Evolutionary conservation across 2,888 invertebrate species (phyloP).

Genomic region (Eueremaeus valkanovi): DNA sequence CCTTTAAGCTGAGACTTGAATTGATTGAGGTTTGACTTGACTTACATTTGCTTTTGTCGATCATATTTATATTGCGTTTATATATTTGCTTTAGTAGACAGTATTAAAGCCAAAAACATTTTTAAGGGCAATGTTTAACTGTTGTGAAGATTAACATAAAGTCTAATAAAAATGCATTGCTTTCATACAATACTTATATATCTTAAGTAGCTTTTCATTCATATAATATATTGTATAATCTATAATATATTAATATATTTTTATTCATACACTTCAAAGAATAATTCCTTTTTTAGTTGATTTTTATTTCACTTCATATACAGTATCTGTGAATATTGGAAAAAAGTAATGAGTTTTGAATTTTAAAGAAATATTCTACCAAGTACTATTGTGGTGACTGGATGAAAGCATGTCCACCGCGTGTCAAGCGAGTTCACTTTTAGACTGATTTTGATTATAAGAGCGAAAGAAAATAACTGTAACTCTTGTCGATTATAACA

Average conservation of each 20-base stretch:
- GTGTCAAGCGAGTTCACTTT: too few relatives aligned
- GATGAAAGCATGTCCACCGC: too few relatives aligned
- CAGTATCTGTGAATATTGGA: too few relatives aligned
- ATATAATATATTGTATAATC: too few relatives aligned
- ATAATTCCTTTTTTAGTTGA: neutral
- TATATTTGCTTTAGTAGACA: neutral
- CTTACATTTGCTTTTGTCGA: constrained; percentile 7
- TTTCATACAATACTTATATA: neutral
- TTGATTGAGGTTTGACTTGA: constrained; percentile 31
- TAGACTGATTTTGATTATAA: too few relatives aligned
- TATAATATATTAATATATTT: neutral
- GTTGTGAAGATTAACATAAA: neutral
- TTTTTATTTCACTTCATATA: too few relatives aligned
- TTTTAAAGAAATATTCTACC: too few relatives aligned
- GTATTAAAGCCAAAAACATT: neutral
- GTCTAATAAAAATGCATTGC: too few relatives aligned
- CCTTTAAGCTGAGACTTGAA: constrained; percentile 12
- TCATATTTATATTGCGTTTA: neutral
- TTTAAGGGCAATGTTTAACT: neutral
- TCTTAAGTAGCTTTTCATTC: constrained; percentile 1
- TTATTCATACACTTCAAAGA: neutral
- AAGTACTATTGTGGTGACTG: too few relatives aligned
- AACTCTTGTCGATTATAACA: too few relatives aligned
- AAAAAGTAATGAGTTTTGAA: too few relatives aligned
- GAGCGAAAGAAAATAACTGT: too few relatives aligned